Evolutionary conservation across 1,140 invertebrate genomes (phyloP), one percentile per base, ranked within the genome.

Genomic region (Chlorops oryzae): DNA sequence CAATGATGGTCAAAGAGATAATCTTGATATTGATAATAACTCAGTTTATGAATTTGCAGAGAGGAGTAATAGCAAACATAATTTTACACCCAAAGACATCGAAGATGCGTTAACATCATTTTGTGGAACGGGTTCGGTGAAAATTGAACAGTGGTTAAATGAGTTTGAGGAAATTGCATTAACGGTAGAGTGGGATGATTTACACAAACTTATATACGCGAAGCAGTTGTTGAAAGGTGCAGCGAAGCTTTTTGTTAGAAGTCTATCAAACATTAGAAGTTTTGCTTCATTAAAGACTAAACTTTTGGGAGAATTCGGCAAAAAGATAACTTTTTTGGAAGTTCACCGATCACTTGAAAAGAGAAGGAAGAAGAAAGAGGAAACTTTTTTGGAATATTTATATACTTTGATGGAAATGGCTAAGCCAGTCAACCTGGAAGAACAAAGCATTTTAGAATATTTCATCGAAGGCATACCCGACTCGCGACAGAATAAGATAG

Each of bases 151-250:
- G 5, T 50, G 39, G 47, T 24, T 41, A 13, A 5, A 17, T 6
- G 47, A 50, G n/a, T 41, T 41, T 18, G 47, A 50, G 18, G 21
- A 41, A 20, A 50, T 41, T 42, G 23, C 39, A 12, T 10, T 17
- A 3, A 18, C 21, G 3, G 22, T 41, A 9, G 24, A 15, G 5
- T 42, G 37, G 47, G 21, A 27, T 22, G 24, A 50, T 4, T 32
- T 50, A 13, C 47, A 50, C 20, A 50, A 41, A 15, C 42, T 28
- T 27, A n/a, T 50, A 1, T 50, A 50, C 12, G 37, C n/a, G 3
- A 50, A 50, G 18, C 47, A 41, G 22, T 21, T 50, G n/a, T 25
- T 50, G 5, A 50, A 18, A 27, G 47, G 47, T n/a, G 47, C 39
- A 6, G 47, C 38, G 3, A 40, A 21, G 20, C 12, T 50, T 5